These are phyloP conservation scores for Leptosomus discolor DNA, from an alignment of 2,113 vertebrate species.

Conservation along the genomic window DNA sequence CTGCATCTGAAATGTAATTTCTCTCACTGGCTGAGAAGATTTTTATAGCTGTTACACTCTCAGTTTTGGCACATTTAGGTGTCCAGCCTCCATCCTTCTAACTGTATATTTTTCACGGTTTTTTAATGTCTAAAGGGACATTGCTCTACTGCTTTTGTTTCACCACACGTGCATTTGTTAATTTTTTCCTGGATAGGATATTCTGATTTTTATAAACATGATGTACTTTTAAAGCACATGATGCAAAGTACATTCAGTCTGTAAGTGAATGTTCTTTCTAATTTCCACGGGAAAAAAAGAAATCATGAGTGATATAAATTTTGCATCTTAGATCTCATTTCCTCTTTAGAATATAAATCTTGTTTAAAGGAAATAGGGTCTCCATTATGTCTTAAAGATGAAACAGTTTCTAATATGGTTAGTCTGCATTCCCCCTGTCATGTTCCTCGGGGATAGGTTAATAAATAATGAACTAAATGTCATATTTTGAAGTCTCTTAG, in stretches of 20 bases:
- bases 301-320: constrained; percentile 29
- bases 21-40: neutral
- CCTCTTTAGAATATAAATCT: constrained; percentile 51
- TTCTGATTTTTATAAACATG: neutral
- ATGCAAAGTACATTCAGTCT: neutral
- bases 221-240: neutral
- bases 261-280: neutral
- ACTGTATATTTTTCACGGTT: neutral
- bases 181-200: neutral
- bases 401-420: constrained; percentile 46
- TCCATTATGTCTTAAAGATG: constrained; percentile 56
- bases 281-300: neutral
- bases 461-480: constrained; percentile 68
- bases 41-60: neutral
- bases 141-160: neutral
- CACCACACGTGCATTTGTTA: neutral
- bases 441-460: constrained; percentile 48
- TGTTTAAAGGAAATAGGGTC: constrained; percentile 34
- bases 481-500: constrained; percentile 64
- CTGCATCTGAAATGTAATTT: neutral
- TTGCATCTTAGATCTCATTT: constrained; percentile 43
- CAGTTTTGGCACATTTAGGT: neutral
- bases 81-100: neutral
- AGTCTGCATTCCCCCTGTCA: constrained; percentile 41
- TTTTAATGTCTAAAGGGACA: neutral